Conservation (phyloP, 2,113 vertebrate species). For the Mugil cephalus region DNA sequence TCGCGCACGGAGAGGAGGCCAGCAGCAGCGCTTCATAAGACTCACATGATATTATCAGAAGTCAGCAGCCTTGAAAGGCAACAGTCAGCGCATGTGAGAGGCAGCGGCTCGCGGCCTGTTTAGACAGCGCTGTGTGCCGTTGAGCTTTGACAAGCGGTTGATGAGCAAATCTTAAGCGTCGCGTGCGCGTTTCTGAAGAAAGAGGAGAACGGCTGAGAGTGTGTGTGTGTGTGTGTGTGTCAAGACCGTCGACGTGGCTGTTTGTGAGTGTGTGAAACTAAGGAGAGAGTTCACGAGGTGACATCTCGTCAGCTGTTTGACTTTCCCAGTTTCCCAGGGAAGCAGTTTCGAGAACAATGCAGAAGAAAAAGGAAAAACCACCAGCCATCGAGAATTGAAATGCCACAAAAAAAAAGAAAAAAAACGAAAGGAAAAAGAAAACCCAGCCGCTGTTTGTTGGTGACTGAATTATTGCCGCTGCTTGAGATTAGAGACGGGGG, state of each 20-base stretch:
- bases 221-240: slow-evolving; percentile 60
- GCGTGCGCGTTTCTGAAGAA: slow-evolving; percentile 19
- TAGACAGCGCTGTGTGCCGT: slow-evolving; percentile 56
- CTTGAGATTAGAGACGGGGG: slow-evolving; percentile 58
- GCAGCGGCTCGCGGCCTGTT: slow-evolving; percentile 61
- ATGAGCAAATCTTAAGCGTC: slow-evolving; percentile 61
- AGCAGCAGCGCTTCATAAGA: slow-evolving; percentile 27
- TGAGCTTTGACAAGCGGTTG: slow-evolving; percentile 62
- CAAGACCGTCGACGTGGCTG: slow-evolving; percentile 58
- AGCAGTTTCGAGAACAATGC: slow-evolving; percentile 73
- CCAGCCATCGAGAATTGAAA: slow-evolving; percentile 70
- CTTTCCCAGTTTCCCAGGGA: slow-evolving; percentile 81
- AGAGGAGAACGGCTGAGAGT: slow-evolving; percentile 47
- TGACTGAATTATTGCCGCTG: slow-evolving; percentile 71
- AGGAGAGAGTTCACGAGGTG: slow-evolving; percentile 76
- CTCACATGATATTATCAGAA: slow-evolving; percentile 59
- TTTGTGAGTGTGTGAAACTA: slow-evolving; percentile 69
- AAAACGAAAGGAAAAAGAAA: slow-evolving; percentile 3
- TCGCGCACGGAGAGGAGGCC: slow-evolving; percentile 26
- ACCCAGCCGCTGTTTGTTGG: slow-evolving; percentile 33
- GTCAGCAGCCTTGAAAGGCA: slow-evolving; percentile 54
- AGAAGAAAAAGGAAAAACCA: slow-evolving; percentile 66
- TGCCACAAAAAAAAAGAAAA: slow-evolving; percentile 60
- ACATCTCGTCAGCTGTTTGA: slow-evolving; percentile 81
- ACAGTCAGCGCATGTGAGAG: slow-evolving; percentile 38